These are phyloP conservation scores for Bucorvus abyssinicus DNA, from an alignment of 2,797 vertebrate genomes.

Conservation along the genomic window DNA sequence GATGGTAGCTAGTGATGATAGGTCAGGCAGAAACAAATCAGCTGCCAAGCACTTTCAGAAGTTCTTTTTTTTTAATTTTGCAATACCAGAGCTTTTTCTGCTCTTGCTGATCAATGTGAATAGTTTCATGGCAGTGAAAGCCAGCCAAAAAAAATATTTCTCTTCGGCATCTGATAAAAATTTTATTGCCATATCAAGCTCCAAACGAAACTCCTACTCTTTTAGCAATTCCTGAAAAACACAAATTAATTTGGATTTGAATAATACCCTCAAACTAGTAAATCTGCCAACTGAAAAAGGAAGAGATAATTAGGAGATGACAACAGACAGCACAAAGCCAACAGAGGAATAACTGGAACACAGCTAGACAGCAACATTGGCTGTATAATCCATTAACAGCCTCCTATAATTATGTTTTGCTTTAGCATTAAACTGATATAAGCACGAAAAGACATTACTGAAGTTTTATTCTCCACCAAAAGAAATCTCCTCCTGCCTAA, in stretches of 20 bases:
- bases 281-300: slow-evolving; percentile 54
- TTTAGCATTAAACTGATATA: slow-evolving; percentile 48
- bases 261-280: slow-evolving; percentile 49
- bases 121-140: background rate
- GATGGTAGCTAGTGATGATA: background rate
- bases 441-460: slow-evolving; percentile 56
- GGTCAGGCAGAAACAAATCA: slow-evolving; percentile 13
- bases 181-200: slow-evolving; percentile 47
- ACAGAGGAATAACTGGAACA: slow-evolving; percentile 39
- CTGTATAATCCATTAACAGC: slow-evolving; percentile 58
- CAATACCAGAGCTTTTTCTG: background rate
- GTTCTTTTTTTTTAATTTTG: slow-evolving; percentile 45
- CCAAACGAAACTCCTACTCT: slow-evolving; percentile 54
- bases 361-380: slow-evolving; percentile 32
- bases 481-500: slow-evolving; percentile 45
- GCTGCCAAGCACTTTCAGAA: slow-evolving; percentile 43
- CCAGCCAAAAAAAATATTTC: background rate
- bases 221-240: slow-evolving; percentile 55
- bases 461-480: slow-evolving; percentile 61
- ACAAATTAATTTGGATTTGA: slow-evolving; percentile 65
- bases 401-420: slow-evolving; percentile 56
- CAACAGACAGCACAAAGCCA: slow-evolving; percentile 35
- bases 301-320: slow-evolving; percentile 66
- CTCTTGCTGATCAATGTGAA: slow-evolving; percentile 3
- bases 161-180: slow-evolving; percentile 54